Evolutionary conservation across 2,113 vertebrate species (phyloP), one percentile per base, ranked within the genome.

Genomic region (Cryptomyrus ogoouensis): DNA sequence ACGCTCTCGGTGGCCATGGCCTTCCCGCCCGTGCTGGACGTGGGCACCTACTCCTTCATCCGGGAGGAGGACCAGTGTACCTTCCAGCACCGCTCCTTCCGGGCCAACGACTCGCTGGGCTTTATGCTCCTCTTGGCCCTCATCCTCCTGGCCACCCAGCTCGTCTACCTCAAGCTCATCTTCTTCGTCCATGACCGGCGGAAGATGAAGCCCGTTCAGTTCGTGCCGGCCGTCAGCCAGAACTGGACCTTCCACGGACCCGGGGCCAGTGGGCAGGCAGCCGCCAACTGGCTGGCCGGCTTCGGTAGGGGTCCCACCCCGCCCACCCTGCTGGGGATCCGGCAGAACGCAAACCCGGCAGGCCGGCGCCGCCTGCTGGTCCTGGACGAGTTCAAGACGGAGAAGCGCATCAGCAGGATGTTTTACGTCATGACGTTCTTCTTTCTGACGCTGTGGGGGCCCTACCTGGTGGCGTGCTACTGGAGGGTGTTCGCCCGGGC

Each of bases 91-190:
- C 98, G 98, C 88, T 99, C 98, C 93, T 99, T 99, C 97, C 96
- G 98, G 94, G 98, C 98, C 93, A 99, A 99, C 70, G 98, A 99
- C 95, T 99, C 98, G 66, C 96, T 99, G 96, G 98, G 98, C 95
- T 99, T 99, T 96, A 99, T 99, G 98, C 96, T 99, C 91, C 97
- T 99, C 90, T 97, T 99, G 93, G 98, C 98, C 80, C 98, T 99
- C 93, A 99, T 99, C 94, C 98, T 99, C 94, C 96, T 99, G 94
- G 98, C 98, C 95, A 99, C 98, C 93, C 98, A 99, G 97, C 97
- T 99, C 96, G 98, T 99, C 97, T 99, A 99, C 98, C 98, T 99
- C 98, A 99, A 99, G 97, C 98, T 99, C 96, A 99, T 99, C 93
- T 99, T 99, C 96, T 99, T 99, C 89, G 98, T 99, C 93, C 98